Conservation (phyloP, 2,797 vertebrate genomes). For the Cichlasoma orientale region DNA sequence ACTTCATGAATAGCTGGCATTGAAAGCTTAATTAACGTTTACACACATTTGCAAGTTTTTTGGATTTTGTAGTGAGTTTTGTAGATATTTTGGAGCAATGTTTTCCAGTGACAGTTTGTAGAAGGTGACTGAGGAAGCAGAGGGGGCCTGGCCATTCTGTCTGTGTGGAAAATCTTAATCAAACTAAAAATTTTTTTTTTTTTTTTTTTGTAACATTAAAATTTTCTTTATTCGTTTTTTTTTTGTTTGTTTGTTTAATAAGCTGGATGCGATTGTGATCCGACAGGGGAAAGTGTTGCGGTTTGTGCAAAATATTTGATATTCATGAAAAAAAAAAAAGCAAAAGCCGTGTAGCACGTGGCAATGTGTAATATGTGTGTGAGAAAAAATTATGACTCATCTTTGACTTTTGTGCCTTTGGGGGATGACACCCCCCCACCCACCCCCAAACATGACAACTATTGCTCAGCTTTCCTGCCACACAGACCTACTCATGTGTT, state of each 20-base stretch:
- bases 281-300: not conserved
- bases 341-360: constrained; percentile 22
- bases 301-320: constrained; percentile 11
- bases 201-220: no score
- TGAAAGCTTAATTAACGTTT: no score
- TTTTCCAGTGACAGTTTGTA: not conserved
- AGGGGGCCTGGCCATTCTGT: not conserved
- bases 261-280: not conserved
- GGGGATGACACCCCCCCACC: not conserved
- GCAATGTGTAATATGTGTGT: not conserved
- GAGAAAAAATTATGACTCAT: constrained; percentile 45
- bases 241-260: not conserved
- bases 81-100: not conserved
- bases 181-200: no score
- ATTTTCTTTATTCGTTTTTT: not conserved
- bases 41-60: not conserved
- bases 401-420: constrained; percentile 12
- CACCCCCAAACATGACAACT: constrained; percentile 7
- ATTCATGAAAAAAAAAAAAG: constrained; percentile 30
- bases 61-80: not conserved
- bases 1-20: no score
- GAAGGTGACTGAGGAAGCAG: not conserved
- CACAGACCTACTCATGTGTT: constrained; percentile 31
- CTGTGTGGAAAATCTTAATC: not conserved
- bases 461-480: constrained; percentile 34